Conservation (phyloP, 2,113 vertebrate genomes). For the Silurus glanis region DNA sequence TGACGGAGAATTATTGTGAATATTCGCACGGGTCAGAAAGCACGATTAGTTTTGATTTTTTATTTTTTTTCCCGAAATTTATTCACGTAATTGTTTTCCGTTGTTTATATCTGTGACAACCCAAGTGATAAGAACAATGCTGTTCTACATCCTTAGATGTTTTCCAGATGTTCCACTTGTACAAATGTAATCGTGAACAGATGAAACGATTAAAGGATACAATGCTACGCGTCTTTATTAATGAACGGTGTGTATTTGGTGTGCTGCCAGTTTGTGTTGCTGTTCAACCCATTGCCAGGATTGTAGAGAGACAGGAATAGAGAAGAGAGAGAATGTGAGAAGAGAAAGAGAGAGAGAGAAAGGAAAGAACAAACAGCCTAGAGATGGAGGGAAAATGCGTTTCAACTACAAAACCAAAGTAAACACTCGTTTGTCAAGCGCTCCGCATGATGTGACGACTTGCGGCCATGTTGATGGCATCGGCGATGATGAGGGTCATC, state of each 20-base stretch:
- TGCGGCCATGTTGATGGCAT: constrained; percentile 15
- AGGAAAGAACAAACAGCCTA: constrained; percentile 22
- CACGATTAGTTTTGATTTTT: not conserved
- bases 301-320: not conserved
- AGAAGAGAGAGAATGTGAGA: not conserved
- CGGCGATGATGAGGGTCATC: constrained; percentile 43
- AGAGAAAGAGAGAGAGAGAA: constrained; percentile 1
- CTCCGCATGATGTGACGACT: constrained; percentile 12
- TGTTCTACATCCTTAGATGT: too few species aligned
- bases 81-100: not conserved
- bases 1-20: too few species aligned
- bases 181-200: not conserved
- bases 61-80: not conserved
- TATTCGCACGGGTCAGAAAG: not conserved
- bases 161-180: not conserved
- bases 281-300: not conserved
- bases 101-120: not conserved
- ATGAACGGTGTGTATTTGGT: not conserved
- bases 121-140: not conserved
- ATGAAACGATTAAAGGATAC: not conserved
- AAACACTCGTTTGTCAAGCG: constrained; percentile 17
- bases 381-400: constrained; percentile 36
- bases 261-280: not conserved
- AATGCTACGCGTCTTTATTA: not conserved
- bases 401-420: constrained; percentile 4